phyloP scores from a whole-genome alignment of 2,888 invertebrate genomes.

The Chelonus formosanus region DNA sequence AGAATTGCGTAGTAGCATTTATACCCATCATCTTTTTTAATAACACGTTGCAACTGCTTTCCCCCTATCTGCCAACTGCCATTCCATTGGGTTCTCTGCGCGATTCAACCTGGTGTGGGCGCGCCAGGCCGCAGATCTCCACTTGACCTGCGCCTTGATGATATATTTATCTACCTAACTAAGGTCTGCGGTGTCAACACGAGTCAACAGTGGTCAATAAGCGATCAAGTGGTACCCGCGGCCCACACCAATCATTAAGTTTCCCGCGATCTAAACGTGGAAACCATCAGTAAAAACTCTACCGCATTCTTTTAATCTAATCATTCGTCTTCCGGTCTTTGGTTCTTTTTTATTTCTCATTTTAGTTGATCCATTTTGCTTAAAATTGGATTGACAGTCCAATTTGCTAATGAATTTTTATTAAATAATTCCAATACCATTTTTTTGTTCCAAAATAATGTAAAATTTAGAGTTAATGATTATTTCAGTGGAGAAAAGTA shows the following conservation, averaged over 20 bases:
- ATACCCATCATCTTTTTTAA: too few species aligned
- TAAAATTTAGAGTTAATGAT: too few species aligned
- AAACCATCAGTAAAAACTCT: conserved; percentile 16
- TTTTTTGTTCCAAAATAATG: too few species aligned
- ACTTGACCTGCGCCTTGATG: conserved; percentile 58
- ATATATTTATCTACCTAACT: conserved; percentile 61
- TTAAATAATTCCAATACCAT: too few species aligned
- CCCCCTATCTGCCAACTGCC: too few species aligned
- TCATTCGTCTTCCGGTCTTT: not conserved
- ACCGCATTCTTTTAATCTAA: not conserved
- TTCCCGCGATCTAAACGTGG: conserved; percentile 37
- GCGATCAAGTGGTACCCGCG: conserved; percentile 60
- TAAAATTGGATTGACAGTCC: too few species aligned
- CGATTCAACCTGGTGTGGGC: conserved; percentile 54
- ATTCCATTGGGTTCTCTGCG: not conserved
- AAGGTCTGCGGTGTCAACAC: conserved; percentile 65
- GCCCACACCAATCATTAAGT: conserved; percentile 53
- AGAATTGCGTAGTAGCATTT: too few species aligned
- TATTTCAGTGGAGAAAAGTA: too few species aligned
- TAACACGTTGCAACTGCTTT: too few species aligned
- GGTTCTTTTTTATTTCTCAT: not conserved
- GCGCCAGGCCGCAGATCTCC: conserved; percentile 55
- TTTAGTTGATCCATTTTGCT: not conserved
- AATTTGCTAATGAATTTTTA: too few species aligned
- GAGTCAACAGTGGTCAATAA: conserved; percentile 65